A percentile compares a stretch with the other conserved stretches of the same genome.
These are phyloP conservation scores for Chaenogobius annularis DNA, from an alignment of 2,113 vertebrate genomes.

Conservation along the genomic window DNA sequence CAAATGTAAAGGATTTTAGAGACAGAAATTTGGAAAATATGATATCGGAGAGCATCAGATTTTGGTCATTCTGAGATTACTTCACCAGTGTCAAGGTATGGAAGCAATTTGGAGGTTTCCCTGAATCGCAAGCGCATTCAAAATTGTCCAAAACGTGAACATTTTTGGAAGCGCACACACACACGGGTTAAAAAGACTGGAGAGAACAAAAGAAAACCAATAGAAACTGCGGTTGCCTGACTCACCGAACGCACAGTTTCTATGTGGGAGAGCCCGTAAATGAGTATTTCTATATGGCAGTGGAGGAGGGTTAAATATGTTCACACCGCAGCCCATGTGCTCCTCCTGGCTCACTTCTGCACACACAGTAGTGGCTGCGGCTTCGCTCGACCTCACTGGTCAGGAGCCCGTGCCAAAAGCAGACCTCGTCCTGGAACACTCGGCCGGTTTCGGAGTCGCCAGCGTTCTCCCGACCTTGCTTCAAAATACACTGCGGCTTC, in stretches of 20 bases:
- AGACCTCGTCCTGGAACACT: constrained; percentile 71
- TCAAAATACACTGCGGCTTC: constrained; percentile 82
- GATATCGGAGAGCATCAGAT: constrained; percentile 42
- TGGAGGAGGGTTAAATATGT: constrained; percentile 55
- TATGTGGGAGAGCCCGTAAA: constrained; percentile 64
- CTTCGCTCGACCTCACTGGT: constrained; percentile 70
- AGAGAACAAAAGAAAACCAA: constrained; percentile 60
- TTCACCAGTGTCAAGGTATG: constrained; percentile 72
- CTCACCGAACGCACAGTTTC: constrained; percentile 56
- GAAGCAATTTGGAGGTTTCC: constrained; percentile 72
- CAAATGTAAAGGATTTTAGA: constrained; percentile 40
- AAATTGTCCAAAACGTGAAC: constrained; percentile 64
- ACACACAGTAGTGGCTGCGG: constrained; percentile 64
- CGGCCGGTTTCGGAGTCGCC: constrained; percentile 71
- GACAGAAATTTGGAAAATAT: constrained; percentile 49
- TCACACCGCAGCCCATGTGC: constrained; percentile 49
- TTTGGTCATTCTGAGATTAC: constrained; percentile 59
- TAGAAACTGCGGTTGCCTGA: constrained; percentile 45
- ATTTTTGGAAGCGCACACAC: constrained; percentile 28
- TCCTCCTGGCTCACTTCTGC: constrained; percentile 32
- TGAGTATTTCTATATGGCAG: constrained; percentile 67
- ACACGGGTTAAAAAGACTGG: constrained; percentile 16
- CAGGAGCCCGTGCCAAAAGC: constrained; percentile 73
- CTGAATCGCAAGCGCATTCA: constrained; percentile 52
- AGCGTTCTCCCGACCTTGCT: constrained; percentile 75